Evolutionary conservation across 2,888 invertebrate genomes (phyloP).

Genomic region (Cistogaster globosa): DNA sequence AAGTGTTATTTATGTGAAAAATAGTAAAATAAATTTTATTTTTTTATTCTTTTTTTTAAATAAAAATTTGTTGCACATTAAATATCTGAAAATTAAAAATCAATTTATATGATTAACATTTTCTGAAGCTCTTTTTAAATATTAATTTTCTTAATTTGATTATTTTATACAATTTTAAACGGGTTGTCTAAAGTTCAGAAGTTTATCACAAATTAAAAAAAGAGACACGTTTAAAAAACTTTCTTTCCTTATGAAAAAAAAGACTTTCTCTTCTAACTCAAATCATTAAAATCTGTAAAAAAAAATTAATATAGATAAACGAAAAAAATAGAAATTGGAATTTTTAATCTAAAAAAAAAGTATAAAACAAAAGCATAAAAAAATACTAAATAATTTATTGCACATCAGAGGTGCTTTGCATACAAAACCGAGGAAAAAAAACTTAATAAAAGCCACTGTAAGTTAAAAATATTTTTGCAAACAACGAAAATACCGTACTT

Average conservation of each 20-base stretch:
- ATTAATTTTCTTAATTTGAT: no score
- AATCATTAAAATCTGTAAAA: slow-evolving; percentile 41
- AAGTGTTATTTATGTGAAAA: no score
- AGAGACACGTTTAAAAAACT: slow-evolving; percentile 39
- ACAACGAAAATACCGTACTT: no score
- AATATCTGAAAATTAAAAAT: no score
- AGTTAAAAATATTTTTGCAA: slow-evolving; percentile 26
- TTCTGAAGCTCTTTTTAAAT: no score
- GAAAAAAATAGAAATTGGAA: slow-evolving; percentile 64
- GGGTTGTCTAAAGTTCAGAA: not conserved
- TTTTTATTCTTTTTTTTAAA: no score
- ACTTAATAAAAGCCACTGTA: not conserved
- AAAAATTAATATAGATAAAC: slow-evolving; percentile 27
- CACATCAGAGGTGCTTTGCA: slow-evolving; percentile 64
- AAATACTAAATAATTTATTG: slow-evolving; percentile 62
- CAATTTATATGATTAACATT: no score
- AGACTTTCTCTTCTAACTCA: slow-evolving; percentile 56
- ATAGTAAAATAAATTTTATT: no score
- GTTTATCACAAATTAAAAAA: not conserved
- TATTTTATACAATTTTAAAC: no score
- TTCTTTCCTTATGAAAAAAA: slow-evolving; percentile 11
- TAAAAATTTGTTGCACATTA: no score
- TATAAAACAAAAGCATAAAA: slow-evolving; percentile 33
- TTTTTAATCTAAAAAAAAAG: slow-evolving; percentile 70
- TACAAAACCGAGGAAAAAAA: no score